Percentiles rank a stretch among this genome's conserved stretches.
phyloP scores from a whole-genome alignment of 2,113 vertebrate genomes.

The Canis aureus region DNA sequence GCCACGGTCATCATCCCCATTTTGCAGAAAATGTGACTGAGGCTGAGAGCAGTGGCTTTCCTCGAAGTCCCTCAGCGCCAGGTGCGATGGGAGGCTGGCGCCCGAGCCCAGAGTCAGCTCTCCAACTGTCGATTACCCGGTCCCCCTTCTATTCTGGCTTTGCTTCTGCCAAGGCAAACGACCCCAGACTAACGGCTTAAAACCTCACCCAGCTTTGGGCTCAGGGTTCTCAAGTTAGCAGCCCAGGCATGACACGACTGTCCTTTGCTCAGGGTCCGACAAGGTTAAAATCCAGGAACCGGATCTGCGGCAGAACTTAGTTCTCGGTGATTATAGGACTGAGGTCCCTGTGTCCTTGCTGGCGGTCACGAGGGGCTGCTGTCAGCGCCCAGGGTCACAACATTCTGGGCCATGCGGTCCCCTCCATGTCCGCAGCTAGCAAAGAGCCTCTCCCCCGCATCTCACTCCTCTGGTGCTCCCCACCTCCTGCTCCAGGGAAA shows the following conservation, averaged over 20 bases:
- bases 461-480: not conserved
- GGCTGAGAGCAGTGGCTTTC: not conserved
- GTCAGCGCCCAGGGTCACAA: not conserved
- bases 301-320: not conserved
- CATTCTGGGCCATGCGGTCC: not conserved
- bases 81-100: not conserved
- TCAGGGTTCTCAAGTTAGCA: not conserved
- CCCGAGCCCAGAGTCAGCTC: no score
- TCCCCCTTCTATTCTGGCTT: not conserved
- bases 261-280: not conserved
- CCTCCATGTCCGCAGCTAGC: not conserved
- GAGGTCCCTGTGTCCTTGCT: not conserved
- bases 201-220: not conserved
- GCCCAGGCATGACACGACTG: accelerated
- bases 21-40: not conserved
- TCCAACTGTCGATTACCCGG: not conserved
- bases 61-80: not conserved
- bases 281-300: not conserved
- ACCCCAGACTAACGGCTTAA: not conserved
- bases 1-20: not conserved
- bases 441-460: not conserved
- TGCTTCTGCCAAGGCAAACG: not conserved
- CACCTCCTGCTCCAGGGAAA: not conserved
- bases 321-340: not conserved
- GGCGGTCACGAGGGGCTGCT: not conserved